Percentiles rank a stretch among this genome's conserved stretches.
Conservation (phyloP, 2,797 vertebrate species). For the Diglossa cyanea region DNA sequence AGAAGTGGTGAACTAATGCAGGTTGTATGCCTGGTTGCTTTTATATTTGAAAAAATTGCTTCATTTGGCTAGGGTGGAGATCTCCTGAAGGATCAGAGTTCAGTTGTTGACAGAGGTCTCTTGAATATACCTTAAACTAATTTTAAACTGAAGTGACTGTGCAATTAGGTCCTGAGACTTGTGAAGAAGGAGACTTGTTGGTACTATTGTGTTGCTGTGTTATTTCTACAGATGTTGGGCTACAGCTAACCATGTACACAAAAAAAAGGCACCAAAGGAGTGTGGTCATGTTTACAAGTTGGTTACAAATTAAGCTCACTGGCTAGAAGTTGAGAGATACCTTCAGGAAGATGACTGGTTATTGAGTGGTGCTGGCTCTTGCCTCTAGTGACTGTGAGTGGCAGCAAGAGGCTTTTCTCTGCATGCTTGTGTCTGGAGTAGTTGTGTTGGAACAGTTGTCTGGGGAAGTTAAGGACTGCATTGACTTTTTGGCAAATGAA, state of each 20-base stretch:
- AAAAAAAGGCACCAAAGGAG: background rate
- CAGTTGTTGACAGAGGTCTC: background rate
- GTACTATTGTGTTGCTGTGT: background rate
- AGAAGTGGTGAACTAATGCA: background rate
- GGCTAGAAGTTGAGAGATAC: background rate
- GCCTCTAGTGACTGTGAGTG: background rate
- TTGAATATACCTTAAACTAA: background rate
- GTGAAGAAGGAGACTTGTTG: background rate
- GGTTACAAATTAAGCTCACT: background rate
- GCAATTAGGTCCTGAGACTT: background rate
- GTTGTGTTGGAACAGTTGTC: background rate
- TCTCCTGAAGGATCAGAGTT: background rate
- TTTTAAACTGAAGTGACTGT: background rate
- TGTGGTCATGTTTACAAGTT: background rate
- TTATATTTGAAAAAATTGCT: background rate
- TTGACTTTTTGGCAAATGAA: background rate
- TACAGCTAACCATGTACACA: fast-evolving
- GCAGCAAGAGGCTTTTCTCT: background rate
- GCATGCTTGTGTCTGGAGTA: background rate
- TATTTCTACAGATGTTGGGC: background rate
- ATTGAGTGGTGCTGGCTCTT: background rate
- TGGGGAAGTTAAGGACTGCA: background rate
- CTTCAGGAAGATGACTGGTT: background rate
- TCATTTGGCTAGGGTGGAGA: background rate
- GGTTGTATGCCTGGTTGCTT: background rate